Evolutionary conservation across 1,140 invertebrate species (phyloP).

Genomic region (Drosophila kikkawai): DNA sequence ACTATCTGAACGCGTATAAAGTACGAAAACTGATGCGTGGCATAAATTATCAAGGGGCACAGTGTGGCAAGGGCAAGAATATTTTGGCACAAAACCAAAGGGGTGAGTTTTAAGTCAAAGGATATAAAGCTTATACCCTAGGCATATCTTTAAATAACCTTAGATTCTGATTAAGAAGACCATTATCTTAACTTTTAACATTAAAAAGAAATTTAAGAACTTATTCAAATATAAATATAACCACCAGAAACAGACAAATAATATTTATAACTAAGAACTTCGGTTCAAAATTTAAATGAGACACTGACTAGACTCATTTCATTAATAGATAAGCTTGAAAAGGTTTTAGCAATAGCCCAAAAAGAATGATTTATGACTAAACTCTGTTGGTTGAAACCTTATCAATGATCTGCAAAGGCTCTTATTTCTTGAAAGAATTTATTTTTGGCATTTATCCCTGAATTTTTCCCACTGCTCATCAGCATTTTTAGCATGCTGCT

Average conservation of each 20-base stretch:
- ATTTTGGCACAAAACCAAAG: background rate
- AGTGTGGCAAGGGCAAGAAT: constrained; percentile 11
- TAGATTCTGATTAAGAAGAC: background rate
- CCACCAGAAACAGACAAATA: background rate
- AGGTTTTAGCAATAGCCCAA: too few relatives aligned
- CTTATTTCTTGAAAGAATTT: background rate
- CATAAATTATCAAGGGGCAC: constrained; percentile 76
- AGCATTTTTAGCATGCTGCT: constrained; percentile 22
- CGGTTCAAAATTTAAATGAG: too few relatives aligned
- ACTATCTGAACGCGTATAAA: constrained; percentile 75
- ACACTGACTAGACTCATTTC: background rate
- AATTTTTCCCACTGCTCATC: constrained; percentile 37
- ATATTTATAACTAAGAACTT: background rate
- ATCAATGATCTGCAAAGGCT: constrained; percentile 2
- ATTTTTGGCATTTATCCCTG: background rate
- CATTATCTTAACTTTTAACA: background rate
- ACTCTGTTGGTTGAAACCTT: background rate
- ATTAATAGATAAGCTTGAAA: too few relatives aligned
- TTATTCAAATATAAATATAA: background rate
- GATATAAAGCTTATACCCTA: rapidly evolving
- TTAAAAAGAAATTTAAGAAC: background rate
- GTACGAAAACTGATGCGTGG: constrained; percentile 77
- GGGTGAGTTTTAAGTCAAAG: too few relatives aligned
- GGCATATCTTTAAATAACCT: too few relatives aligned
- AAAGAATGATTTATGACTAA: background rate